Conservation (phyloP, 2,113 vertebrate genomes). For the Clarias gariepinus region DNA sequence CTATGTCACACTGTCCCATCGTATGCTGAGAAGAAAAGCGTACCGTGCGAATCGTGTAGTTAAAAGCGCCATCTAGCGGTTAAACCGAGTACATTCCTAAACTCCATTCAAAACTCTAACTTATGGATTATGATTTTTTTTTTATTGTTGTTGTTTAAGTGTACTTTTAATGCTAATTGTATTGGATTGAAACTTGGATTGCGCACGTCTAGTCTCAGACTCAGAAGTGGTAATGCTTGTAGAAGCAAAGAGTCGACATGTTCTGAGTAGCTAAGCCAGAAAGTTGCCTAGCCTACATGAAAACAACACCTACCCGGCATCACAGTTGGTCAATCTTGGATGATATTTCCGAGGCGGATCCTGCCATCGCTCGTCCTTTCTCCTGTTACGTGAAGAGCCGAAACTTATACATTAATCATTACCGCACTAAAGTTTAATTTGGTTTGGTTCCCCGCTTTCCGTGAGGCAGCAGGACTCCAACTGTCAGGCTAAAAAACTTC, state of each 20-base stretch:
- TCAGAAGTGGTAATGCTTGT: background rate
- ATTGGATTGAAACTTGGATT: background rate
- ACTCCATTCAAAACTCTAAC: constrained; percentile 8
- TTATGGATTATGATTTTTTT: constrained; percentile 1
- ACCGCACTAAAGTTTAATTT: constrained; percentile 55
- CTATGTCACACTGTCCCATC: constrained; percentile 20
- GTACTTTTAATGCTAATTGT: background rate
- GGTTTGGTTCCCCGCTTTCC: constrained; percentile 42
- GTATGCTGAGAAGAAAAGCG: constrained; percentile 1
- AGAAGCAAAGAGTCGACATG: background rate
- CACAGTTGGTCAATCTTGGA: constrained; percentile 45
- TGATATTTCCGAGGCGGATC: constrained; percentile 47
- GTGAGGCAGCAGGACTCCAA: constrained; percentile 1
- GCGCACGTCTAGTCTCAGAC: background rate
- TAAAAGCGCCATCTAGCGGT: constrained; percentile 71
- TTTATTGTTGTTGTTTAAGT: background rate
- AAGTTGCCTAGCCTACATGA: constrained; percentile 32
- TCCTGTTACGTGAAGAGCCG: constrained; percentile 54
- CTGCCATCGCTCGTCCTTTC: constrained; percentile 51
- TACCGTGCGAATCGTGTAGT: constrained; percentile 60
- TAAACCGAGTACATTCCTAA: constrained; percentile 20
- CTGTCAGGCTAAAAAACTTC: background rate
- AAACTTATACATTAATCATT: constrained; percentile 59
- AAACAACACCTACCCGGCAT: constrained; percentile 44
- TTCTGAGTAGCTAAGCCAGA: constrained; percentile 28